Base-by-base conservation (phyloP, 2,797 vertebrate genomes). In the Sebastes itinus region DNA sequence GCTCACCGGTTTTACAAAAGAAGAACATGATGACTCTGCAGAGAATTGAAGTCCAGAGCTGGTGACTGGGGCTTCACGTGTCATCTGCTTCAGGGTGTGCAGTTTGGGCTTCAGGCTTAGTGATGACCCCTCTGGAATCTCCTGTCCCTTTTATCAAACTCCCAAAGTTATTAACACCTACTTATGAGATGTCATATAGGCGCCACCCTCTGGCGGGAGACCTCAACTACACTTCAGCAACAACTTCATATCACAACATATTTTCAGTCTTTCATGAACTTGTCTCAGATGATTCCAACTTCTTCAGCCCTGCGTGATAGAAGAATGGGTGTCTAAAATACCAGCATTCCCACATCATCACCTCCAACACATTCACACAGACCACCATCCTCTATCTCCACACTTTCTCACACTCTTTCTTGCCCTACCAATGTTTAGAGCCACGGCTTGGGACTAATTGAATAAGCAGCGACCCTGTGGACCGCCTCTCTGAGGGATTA, bases 381-480 rank as follows among this genome's bases (percentile, higher is more conserved):
- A 85, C 77, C 89, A 87, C 80, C 82, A 81, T 64, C 74, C 78
- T 83, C 75, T 77, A 67, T 85, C 74, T 87, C 74, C 49, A 69
- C 84, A 88, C 83, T 93, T 94, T 93, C 94, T 92, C 92, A 94
- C 91, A 92, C 90, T 94, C 84, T 73, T 77, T 87, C 78, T 84
- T 84, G 79, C 84, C 87, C 88, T 83, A 60, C 87, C 73, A 83
- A 83, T 92, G 89, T 92, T 94, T 92, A 82, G 87, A 93, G 84
- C 91, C 87, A 46, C 54, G 84, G 83, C 80, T 93, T 90, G 86
- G 75, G 85, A 92, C 93, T 95, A 96, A 95, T 95, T 94, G 92
- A 95, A 96, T 94, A 95, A 95, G 92, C 94, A 94, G 87, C 82
- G 89, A 95, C 94, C 95, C 87, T 90, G 92, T 77, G 85, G 93